Base-by-base conservation (phyloP, 2,113 vertebrate genomes). In the Zosterops lateralis region DNA sequence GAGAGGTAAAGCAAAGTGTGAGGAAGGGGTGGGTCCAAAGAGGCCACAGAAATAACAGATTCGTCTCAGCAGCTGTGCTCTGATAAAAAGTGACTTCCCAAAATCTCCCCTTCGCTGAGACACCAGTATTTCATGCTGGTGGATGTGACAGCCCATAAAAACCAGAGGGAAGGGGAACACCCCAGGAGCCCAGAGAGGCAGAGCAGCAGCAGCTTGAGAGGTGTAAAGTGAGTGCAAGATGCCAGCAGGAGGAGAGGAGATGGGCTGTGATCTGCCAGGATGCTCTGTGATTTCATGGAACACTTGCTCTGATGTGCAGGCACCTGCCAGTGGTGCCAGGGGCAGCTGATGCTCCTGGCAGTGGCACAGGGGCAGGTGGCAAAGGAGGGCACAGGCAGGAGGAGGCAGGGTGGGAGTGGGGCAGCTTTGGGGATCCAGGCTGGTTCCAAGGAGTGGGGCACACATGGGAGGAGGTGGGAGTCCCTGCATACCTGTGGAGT, bases 291-390 rank as follows among this genome's bases (percentile, higher is more conserved):
- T 66, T n/a, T 29, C 75, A 36, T 2, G 50, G 64, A 58, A 22
- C 5, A 0, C 44, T 84, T 16, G 26, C 9, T 81, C 32, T 0
- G 0, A n/a, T 0, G 1, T 48, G 36, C 66, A 65, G 3, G 24
- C 38, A 38, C 32, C 42, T 1, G 0, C 42, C 51, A 12, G 75
- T 0, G 13, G 36, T 50, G 48, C 50, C 5, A 12, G 0, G 3
- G 47, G 17, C 75, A 54, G 34, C n/a, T 0, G 1, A 47, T 64
- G 74, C 45, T 89, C 45, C 76, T 26, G 5, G 50, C 45, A 38
- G 17, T 18, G 34, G 54, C 57, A 53, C 71, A 14, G 5, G 38
- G 62, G 62, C 1, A 6, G 83, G 34, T 15, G 89, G 44, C 28
- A 85, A 19, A 29, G 62, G 44, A 78, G 34, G 34, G 16, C 4